Conservation (phyloP, 1,140 invertebrate species). For the Macrostomum lignano region DNA sequence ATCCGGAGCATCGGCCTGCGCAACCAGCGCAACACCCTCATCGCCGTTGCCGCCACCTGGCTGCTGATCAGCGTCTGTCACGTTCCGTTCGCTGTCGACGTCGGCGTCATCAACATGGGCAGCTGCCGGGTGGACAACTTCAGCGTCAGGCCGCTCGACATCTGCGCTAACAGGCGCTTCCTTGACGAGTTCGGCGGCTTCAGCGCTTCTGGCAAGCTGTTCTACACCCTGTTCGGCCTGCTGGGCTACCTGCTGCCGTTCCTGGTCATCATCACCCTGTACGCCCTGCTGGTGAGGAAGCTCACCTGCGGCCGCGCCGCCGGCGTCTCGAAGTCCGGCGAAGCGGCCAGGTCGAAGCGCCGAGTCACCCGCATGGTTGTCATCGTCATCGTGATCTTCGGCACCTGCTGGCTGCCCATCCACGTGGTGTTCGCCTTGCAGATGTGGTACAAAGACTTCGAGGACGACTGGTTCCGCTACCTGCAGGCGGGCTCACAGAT, state of each 20-base stretch:
- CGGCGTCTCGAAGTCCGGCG: conserved; percentile 38
- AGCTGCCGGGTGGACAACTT: conserved; percentile 34
- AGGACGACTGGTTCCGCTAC: conserved; percentile 30
- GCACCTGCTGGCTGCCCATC: conserved; percentile 74
- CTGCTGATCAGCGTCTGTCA: conserved; percentile 39
- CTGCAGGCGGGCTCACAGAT: conserved; percentile 55
- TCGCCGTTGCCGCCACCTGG: conserved; percentile 43
- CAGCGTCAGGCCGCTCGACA: conserved; percentile 36
- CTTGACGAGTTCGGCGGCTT: too few species aligned
- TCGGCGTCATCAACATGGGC: conserved; percentile 38
- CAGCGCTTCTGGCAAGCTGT: conserved; percentile 9
- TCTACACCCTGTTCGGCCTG: conserved; percentile 7
- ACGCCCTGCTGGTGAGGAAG: conserved; percentile 34
- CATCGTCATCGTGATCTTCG: conserved; percentile 70
- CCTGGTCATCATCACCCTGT: background rate
- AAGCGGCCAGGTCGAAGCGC: conserved; percentile 49
- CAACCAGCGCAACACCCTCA: conserved; percentile 50
- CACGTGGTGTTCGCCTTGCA: conserved; percentile 35
- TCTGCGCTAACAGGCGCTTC: conserved; percentile 8
- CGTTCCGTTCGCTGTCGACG: conserved; percentile 44
- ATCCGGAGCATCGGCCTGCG: conserved; percentile 56
- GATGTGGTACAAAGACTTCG: conserved; percentile 28
- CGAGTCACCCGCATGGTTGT: conserved; percentile 70
- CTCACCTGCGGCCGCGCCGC: conserved; percentile 34
- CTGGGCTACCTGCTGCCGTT: background rate